phyloP scores from a whole-genome alignment of 2,888 invertebrate genomes.

The Lamproptera curius region DNA sequence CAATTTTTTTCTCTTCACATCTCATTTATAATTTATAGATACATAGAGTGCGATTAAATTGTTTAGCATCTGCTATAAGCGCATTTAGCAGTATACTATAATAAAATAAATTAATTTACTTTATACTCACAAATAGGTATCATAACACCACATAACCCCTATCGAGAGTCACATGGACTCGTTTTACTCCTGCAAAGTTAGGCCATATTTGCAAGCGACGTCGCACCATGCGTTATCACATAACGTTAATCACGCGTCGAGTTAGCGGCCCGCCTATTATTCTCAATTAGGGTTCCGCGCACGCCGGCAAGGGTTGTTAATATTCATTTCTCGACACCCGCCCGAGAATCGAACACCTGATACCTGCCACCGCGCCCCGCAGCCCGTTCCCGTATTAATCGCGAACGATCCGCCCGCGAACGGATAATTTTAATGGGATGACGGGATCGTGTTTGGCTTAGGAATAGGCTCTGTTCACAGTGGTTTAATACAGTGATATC shows the following conservation, averaged over 20 bases:
- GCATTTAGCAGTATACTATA: no score
- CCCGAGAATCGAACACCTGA: slow-evolving; percentile 54
- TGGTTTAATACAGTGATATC: no score
- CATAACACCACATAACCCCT: no score
- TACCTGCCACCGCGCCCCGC: slow-evolving; percentile 27
- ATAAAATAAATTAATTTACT: no score
- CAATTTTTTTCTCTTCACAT: no score
- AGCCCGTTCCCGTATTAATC: slow-evolving; percentile 47
- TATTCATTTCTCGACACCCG: slow-evolving; percentile 61
- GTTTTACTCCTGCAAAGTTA: no score
- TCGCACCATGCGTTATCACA: slow-evolving; percentile 39
- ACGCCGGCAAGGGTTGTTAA: slow-evolving; percentile 68
- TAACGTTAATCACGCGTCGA: slow-evolving; percentile 57
- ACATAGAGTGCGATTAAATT: no score
- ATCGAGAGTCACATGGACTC: no score
- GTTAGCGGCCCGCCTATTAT: slow-evolving; percentile 56
- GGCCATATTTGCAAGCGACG: no score
- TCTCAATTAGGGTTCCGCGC: slow-evolving; percentile 57
- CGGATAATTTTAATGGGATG: slow-evolving; percentile 40
- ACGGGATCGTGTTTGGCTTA: slow-evolving; percentile 30
- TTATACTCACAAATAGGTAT: no score
- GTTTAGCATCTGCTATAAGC: no score
- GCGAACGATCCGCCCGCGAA: slow-evolving; percentile 48
- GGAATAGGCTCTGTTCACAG: slow-evolving; percentile 26
- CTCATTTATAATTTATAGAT: no score